These are phyloP conservation scores for Leucania comma DNA, from an alignment of 2,888 invertebrate genomes.

Conservation along the genomic window DNA sequence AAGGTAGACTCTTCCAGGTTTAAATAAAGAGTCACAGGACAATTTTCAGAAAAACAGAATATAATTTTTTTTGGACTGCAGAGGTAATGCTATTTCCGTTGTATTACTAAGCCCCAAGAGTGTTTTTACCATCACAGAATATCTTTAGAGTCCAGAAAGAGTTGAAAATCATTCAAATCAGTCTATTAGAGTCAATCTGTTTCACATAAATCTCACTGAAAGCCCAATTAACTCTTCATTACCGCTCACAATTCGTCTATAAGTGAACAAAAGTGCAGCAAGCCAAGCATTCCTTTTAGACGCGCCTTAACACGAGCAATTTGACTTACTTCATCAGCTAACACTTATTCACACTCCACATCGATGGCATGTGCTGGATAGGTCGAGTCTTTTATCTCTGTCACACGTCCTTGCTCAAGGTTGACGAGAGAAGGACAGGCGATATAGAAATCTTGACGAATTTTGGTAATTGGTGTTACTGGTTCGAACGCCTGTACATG, in stretches of 20 bases:
- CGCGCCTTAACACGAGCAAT: slow-evolving; percentile 44
- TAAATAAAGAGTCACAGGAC: no score
- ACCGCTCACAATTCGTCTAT: slow-evolving; percentile 21
- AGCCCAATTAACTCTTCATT: slow-evolving; percentile 27
- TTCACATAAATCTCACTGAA: slow-evolving; percentile 33
- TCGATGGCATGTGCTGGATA: slow-evolving; percentile 22
- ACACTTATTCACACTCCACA: slow-evolving; percentile 44
- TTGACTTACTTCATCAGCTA: slow-evolving; percentile 55
- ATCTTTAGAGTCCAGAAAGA: background rate
- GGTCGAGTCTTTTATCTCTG: slow-evolving; percentile 21
- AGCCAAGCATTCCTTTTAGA: slow-evolving; percentile 34
- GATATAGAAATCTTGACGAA: slow-evolving; percentile 62
- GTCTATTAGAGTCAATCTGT: background rate
- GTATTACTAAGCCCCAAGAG: no score
- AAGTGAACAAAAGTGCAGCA: slow-evolving; percentile 34
- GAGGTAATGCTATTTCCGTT: background rate
- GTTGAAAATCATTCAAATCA: background rate
- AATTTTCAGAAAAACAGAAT: no score
- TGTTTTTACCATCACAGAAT: background rate
- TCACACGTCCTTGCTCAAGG: slow-evolving; percentile 28
- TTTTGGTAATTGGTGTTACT: slow-evolving; percentile 61
- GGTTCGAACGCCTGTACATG: slow-evolving; percentile 47
- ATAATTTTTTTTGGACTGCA: no score
- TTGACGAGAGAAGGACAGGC: slow-evolving; percentile 39
- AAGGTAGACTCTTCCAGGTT: background rate